Conservation (phyloP, 2,797 vertebrate species). For the Anomalospiza imberbis region DNA sequence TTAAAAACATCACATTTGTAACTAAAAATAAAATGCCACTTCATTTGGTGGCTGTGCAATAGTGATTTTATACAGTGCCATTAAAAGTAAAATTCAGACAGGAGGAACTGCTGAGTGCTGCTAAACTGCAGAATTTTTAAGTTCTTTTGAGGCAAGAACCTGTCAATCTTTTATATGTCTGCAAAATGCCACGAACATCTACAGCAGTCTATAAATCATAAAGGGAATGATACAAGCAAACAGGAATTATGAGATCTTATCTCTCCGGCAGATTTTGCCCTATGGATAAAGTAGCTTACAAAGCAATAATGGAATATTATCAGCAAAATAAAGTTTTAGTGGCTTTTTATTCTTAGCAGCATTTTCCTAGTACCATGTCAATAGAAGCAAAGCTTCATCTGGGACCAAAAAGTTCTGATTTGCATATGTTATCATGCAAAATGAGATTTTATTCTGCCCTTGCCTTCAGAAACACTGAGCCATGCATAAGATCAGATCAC, state of each 20-base stretch:
- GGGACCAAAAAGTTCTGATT: constrained; percentile 36
- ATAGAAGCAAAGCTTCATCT: constrained; percentile 5
- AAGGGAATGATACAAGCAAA: constrained; percentile 34
- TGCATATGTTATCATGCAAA: constrained; percentile 39
- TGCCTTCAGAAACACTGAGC: constrained; percentile 52
- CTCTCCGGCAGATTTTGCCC: constrained; percentile 42
- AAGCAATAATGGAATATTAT: constrained; percentile 60
- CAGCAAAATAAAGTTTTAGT: constrained; percentile 61
- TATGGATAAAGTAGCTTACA: constrained; percentile 54
- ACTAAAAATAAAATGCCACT: constrained; percentile 48
- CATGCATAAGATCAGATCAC: constrained; percentile 43
- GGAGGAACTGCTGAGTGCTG: constrained; percentile 53
- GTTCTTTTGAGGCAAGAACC: constrained; percentile 40
- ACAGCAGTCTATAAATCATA: constrained; percentile 30
- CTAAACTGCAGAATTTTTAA: constrained; percentile 34
- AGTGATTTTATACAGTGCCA: constrained; percentile 37
- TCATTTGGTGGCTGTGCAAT: constrained; percentile 26
- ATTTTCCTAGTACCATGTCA: constrained; percentile 19
- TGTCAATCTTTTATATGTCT: constrained; percentile 61
- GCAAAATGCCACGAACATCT: constrained; percentile 35
- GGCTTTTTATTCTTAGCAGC: constrained; percentile 7
- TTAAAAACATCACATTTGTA: neutral
- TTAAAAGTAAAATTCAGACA: constrained; percentile 44
- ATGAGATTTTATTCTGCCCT: constrained; percentile 53
- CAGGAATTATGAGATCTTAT: constrained; percentile 35